Conservation (phyloP, 2,113 vertebrate genomes). For the Lasiurus borealis region DNA sequence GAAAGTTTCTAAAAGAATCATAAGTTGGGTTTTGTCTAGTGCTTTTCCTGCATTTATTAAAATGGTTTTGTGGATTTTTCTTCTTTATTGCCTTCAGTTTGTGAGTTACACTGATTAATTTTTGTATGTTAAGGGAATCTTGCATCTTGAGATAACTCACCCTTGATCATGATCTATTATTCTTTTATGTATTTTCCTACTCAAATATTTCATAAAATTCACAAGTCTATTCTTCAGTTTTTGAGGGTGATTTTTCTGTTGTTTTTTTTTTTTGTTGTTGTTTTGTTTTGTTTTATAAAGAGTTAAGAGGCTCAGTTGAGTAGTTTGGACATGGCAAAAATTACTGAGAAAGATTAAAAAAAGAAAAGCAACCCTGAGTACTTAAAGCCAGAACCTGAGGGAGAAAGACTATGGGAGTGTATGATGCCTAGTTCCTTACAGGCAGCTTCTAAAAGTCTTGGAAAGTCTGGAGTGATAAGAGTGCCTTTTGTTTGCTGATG, state of each 20-base stretch:
- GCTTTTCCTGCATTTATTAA: background rate
- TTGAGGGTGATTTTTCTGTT: background rate
- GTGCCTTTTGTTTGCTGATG: background rate
- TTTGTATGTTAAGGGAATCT: background rate
- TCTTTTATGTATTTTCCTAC: background rate
- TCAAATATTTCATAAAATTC: slow-evolving; percentile 17
- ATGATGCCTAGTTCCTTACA: background rate
- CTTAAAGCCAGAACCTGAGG: background rate
- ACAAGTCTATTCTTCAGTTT: background rate
- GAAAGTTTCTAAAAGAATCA: background rate
- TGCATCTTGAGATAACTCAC: background rate
- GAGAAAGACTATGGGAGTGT: background rate
- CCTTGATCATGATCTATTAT: background rate
- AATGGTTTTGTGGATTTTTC: background rate
- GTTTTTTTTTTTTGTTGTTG: background rate
- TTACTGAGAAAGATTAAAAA: background rate
- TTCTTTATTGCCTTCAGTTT: background rate
- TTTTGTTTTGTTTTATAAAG: background rate
- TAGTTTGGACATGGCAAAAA: background rate
- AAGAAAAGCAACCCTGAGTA: background rate
- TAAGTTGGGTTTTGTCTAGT: background rate
- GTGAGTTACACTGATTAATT: background rate
- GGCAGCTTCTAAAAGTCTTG: background rate
- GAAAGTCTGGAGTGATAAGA: background rate
- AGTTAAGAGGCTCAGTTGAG: background rate